These are phyloP conservation scores for Pangasius macronema DNA, from an alignment of 2,797 vertebrate genomes.

Conservation along the genomic window DNA sequence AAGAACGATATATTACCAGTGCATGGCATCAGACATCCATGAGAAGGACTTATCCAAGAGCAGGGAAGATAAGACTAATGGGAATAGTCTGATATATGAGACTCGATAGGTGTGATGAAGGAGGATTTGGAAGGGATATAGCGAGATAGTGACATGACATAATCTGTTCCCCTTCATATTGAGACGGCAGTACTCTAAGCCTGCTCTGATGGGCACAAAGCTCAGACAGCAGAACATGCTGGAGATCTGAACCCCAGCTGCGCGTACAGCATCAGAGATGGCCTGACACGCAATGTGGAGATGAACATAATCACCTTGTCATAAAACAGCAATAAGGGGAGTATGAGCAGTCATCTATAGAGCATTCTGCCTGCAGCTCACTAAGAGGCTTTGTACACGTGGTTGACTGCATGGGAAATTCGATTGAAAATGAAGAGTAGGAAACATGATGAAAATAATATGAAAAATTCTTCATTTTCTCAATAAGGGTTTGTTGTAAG, in stretches of 20 bases:
- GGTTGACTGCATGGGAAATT: conserved; percentile 53
- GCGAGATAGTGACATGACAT: conserved; percentile 76
- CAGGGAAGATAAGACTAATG: conserved; percentile 55
- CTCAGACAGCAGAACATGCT: conserved; percentile 47
- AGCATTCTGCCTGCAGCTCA: conserved; percentile 34
- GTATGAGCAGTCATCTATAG: conserved; percentile 49
- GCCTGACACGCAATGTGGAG: conserved; percentile 42
- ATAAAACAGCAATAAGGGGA: conserved; percentile 54
- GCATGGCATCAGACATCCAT: conserved; percentile 33
- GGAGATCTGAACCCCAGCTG: conserved; percentile 54
- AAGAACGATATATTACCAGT: conserved; percentile 28
- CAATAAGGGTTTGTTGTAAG: conserved; percentile 7
- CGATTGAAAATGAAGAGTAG: conserved; percentile 31
- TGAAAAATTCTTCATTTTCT: neutral
- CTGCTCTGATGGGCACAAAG: conserved; percentile 73
- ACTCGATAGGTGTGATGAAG: conserved; percentile 78
- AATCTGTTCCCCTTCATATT: conserved; percentile 78
- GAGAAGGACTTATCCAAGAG: conserved; percentile 44
- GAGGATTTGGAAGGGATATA: conserved; percentile 77
- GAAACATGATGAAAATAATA: conserved; percentile 27
- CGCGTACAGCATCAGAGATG: conserved; percentile 36
- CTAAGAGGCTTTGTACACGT: conserved; percentile 54
- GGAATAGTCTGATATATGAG: conserved; percentile 58
- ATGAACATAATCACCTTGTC: conserved; percentile 53
- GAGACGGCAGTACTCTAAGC: conserved; percentile 79